These are phyloP conservation scores for Alviniconcha marisindica DNA, from an alignment of 1,140 invertebrate genomes.

Conservation along the genomic window DNA sequence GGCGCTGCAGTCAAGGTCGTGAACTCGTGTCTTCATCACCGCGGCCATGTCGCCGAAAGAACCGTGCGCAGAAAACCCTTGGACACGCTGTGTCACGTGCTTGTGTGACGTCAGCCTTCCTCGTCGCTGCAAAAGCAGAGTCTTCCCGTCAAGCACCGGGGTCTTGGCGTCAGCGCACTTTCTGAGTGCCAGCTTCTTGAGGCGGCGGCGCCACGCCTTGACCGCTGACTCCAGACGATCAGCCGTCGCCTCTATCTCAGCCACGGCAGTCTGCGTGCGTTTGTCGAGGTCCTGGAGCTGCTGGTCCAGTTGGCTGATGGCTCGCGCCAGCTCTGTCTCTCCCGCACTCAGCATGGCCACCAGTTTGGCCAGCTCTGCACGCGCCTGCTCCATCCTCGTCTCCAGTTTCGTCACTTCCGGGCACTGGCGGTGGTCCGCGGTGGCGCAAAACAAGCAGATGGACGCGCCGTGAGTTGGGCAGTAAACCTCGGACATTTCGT, in stretches of 20 bases:
- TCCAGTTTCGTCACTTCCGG: background rate
- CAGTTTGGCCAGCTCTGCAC: background rate
- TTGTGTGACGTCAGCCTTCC: slow-evolving; percentile 11
- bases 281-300: background rate
- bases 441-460: background rate
- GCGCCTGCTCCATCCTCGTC: background rate
- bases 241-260: background rate
- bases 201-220: background rate
- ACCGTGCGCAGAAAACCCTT: background rate
- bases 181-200: background rate
- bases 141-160: background rate
- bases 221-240: background rate
- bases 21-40: background rate
- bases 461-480: background rate
- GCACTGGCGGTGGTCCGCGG: background rate
- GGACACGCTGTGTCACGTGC: background rate
- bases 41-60: background rate
- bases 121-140: background rate
- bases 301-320: background rate
- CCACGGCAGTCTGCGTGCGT: background rate
- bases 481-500: background rate
- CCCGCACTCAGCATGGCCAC: background rate
- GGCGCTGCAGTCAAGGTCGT: background rate
- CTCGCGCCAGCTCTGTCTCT: background rate
- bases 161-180: background rate